phyloP scores from a whole-genome alignment of 2,113 vertebrate species.

The Thryonomys swinderianus region DNA sequence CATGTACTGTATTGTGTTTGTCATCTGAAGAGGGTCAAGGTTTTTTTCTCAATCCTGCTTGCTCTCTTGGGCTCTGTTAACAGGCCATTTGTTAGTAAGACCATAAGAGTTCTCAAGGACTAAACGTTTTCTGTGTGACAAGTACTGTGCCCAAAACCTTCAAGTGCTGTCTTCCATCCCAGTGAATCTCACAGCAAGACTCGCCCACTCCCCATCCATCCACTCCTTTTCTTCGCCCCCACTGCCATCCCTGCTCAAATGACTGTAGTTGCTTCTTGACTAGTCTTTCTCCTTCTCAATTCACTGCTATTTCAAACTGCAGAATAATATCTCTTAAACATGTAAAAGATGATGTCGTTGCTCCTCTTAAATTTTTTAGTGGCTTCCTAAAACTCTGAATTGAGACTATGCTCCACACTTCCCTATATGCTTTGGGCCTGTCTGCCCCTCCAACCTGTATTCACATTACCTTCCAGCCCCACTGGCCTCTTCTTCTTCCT shows the following conservation, averaged over 20 bases:
- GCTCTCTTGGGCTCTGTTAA: not conserved
- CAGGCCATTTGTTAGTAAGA: not conserved
- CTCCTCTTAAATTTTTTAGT: not conserved
- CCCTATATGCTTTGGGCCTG: not conserved
- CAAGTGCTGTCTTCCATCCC: not conserved
- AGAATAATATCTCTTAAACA: not conserved
- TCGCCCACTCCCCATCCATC: not conserved
- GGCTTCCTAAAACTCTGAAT: not conserved
- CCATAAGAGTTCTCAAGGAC: not conserved
- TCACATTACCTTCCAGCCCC: not conserved
- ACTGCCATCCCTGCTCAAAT: not conserved
- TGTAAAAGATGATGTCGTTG: not conserved
- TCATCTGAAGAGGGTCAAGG: not conserved
- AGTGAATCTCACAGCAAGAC: not conserved
- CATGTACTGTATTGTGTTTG: not conserved
- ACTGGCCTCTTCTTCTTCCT: not conserved
- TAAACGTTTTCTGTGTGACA: not conserved
- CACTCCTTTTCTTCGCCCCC: not conserved
- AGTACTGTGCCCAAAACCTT: not conserved
- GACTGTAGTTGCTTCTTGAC: not conserved
- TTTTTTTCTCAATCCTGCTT: not conserved
- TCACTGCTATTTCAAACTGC: slow-evolving; percentile 38
- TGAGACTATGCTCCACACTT: not conserved
- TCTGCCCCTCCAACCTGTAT: not conserved
- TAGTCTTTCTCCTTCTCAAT: not conserved